Evolutionary conservation across 2,888 invertebrate species (phyloP).

Genomic region (Ormyrus rosae): DNA sequence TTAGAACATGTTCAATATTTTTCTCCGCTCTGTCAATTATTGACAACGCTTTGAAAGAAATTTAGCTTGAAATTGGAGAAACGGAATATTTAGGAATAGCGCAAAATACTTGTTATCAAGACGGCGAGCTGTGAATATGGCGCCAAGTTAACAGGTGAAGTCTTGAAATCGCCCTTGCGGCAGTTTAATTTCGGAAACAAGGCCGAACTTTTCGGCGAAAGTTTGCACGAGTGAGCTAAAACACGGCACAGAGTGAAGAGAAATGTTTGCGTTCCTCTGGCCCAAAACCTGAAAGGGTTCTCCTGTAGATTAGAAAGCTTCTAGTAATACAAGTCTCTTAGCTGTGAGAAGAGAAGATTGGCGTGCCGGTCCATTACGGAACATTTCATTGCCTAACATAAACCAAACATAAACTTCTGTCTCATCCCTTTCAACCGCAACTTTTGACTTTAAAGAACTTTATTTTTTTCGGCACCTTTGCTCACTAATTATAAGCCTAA

Average conservation of each 20-base stretch:
- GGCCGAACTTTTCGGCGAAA: conserved; percentile 63
- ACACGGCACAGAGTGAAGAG: conserved; percentile 47
- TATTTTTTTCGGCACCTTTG: background rate
- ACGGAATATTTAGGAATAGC: too few species aligned
- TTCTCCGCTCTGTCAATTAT: too few species aligned
- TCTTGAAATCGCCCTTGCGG: conserved; percentile 59
- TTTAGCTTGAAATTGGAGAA: too few species aligned
- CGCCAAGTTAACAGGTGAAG: conserved; percentile 58
- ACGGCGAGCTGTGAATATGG: conserved; percentile 15
- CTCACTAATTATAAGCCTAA: background rate
- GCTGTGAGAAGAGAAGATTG: conserved; percentile 60
- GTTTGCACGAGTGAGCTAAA: conserved; percentile 59
- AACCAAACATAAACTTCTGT: conserved; percentile 26
- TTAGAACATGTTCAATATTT: too few species aligned
- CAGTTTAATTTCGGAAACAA: conserved; percentile 67
- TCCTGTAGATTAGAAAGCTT: conserved; percentile 68
- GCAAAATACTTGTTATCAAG: background rate
- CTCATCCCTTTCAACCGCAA: conserved; percentile 26
- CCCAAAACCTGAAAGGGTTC: conserved; percentile 70
- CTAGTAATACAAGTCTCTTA: conserved; percentile 62
- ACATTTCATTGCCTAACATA: conserved; percentile 45
- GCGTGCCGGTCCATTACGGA: conserved; percentile 56
- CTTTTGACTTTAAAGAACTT: conserved; percentile 7
- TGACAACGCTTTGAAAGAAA: too few species aligned
- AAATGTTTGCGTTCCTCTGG: conserved; percentile 67